Base-by-base conservation (phyloP, 2,797 vertebrate species). In the Melanotaenia pygmaea region DNA sequence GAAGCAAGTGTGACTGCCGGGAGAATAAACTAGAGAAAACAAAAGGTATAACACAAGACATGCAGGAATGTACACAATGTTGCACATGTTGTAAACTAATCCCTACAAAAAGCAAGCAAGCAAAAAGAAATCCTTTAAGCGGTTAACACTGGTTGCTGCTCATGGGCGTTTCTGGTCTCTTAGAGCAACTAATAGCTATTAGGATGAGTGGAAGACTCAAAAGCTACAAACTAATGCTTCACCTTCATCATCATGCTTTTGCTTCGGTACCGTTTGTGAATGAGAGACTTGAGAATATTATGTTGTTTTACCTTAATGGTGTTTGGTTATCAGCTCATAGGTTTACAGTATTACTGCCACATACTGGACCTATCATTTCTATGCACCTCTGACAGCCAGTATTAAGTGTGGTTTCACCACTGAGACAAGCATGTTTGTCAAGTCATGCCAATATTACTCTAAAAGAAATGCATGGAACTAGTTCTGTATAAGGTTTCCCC, bases 1-100 rank as follows among this genome's bases (percentile, higher is more conserved):
- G 92, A 56, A 90, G 92, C 92, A 97, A 97, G 85, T 96, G 94
- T 0, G 96, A 99, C 92, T 96, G 97, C 88, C 91, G 97, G 82
- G 98, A 98, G 80, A 98, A 99, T 89, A 99, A 99, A 88, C 95
- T 99, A 85, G 98, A 99, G 91, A 99, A 98, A 91, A 99, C 98
- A 14, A 98, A 97, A 96, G 98, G 98, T 98, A 76, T 13, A 3
- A 16, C 67, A 26, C 7, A 13, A 43, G n/a, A 20, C 30, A 5
- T 20, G 43, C 64, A 38, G 22, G 18, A 18, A 22, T 18, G 18
- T 22, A n/a, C 58, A 63, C 11, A 26, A 1, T 3, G 62, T 37
- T 61, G 56, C 38, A 59, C 64, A 53, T 3, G 18, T 37, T 8
- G 43, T 35, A 64, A 59, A 43, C 7, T 1, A 24, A 59, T 59